These are phyloP conservation scores for Leptonema lineaticorne DNA, from an alignment of 1,140 invertebrate genomes.

Conservation along the genomic window DNA sequence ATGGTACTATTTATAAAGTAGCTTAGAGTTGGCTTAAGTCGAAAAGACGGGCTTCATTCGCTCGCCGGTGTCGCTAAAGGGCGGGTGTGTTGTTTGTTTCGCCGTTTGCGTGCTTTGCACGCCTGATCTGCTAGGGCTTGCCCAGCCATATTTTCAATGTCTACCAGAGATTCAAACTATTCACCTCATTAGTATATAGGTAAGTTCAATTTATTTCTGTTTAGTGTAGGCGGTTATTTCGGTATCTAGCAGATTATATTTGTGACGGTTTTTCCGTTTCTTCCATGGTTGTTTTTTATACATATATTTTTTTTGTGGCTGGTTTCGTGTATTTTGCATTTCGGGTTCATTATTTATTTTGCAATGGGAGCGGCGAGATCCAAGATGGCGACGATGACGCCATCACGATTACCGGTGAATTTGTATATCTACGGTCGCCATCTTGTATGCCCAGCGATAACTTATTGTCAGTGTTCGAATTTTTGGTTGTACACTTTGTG, in stretches of 20 bases:
- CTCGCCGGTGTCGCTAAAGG: not conserved
- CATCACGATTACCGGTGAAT: not conserved
- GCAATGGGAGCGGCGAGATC: not conserved
- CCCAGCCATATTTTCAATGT: constrained; percentile 26
- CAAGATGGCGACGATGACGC: constrained; percentile 16
- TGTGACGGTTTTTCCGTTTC: not conserved
- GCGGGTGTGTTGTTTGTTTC: too few species aligned
- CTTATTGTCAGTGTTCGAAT: not conserved
- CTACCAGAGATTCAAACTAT: not conserved
- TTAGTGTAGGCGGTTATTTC: not conserved
- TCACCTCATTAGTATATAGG: constrained; percentile 1
- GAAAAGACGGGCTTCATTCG: too few species aligned
- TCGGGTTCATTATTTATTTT: not conserved
- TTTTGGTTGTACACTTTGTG: not conserved
- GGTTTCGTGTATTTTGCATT: not conserved
- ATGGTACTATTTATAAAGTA: constrained; percentile 8
- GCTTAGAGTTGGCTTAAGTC: too few species aligned
- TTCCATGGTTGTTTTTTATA: not conserved
- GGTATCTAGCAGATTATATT: not conserved
- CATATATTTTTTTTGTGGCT: not conserved
- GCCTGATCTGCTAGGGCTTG: constrained; percentile 9
- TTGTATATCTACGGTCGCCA: not conserved
- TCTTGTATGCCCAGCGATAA: not conserved
- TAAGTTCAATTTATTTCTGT: not conserved
- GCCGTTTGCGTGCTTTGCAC: too few species aligned